Conservation (phyloP, 2,113 vertebrate genomes). For the Scortum barcoo region DNA sequence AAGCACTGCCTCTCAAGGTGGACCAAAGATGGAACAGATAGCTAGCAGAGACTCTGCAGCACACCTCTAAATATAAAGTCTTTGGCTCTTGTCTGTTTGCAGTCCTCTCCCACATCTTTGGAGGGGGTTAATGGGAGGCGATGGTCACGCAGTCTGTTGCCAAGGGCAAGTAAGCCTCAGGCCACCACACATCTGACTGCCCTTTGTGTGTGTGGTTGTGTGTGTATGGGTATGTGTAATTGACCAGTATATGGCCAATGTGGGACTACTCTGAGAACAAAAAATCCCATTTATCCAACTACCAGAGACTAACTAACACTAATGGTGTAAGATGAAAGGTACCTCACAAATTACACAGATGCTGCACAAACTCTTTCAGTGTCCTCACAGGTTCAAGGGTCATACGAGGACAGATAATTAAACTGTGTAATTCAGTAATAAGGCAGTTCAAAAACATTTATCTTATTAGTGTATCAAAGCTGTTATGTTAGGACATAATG, state of each 20-base stretch:
- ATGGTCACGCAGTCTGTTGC: constrained; percentile 67
- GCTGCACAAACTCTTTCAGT: constrained; percentile 45
- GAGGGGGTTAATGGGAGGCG: constrained; percentile 76
- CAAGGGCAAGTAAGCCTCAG: constrained; percentile 66
- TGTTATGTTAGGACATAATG: constrained; percentile 2
- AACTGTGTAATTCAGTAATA: not conserved
- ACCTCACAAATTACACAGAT: constrained; percentile 54
- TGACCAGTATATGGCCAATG: constrained; percentile 47
- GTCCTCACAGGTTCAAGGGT: constrained; percentile 35
- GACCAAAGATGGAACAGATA: constrained; percentile 70
- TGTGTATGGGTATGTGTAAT: constrained; percentile 38
- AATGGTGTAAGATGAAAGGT: constrained; percentile 15
- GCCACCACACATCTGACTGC: constrained; percentile 59
- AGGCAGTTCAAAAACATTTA: not conserved
- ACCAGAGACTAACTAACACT: constrained; percentile 22
- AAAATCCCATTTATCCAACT: constrained; percentile 47
- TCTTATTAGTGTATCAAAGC: constrained; percentile 1
- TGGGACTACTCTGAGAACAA: constrained; percentile 50
- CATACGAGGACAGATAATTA: constrained; percentile 50
- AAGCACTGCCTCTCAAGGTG: constrained; percentile 62
- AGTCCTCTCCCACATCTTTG: constrained; percentile 59
- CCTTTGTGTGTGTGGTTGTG: constrained; percentile 58
- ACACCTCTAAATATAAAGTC: constrained; percentile 78
- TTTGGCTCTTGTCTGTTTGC: constrained; percentile 75
- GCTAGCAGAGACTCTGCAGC: constrained; percentile 58